phyloP scores from a whole-genome alignment of 1,140 invertebrate genomes.

The Hypothenemus hampei region DNA sequence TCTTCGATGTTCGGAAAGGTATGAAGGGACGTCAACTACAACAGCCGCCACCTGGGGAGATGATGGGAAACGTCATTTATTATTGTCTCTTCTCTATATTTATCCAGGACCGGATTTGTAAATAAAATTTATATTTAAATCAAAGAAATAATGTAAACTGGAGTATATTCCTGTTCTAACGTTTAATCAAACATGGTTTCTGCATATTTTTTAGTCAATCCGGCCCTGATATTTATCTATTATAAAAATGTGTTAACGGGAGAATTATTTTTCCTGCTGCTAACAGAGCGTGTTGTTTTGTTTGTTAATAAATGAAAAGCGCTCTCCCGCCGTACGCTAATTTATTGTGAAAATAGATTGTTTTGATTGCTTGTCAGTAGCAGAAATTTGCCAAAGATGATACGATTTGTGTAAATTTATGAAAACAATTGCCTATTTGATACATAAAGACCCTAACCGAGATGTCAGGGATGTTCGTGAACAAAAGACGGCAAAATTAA shows the following conservation, averaged over 20 bases:
- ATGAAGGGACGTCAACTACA: conserved; percentile 34
- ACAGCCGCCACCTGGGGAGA: conserved; percentile 31
- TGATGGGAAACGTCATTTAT: conserved; percentile 22
- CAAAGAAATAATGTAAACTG: not conserved
- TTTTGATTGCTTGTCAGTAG: conserved; percentile 22
- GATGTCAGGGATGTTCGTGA: no score
- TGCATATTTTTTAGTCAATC: not conserved
- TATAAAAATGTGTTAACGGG: conserved; percentile 9
- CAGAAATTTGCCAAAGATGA: conserved; percentile 1
- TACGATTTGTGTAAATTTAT: not conserved
- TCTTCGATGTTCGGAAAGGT: conserved; percentile 24
- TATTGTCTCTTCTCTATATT: not conserved
- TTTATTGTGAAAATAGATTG: conserved; percentile 9
- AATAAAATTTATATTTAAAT: not conserved
- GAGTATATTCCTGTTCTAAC: not conserved
- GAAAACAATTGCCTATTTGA: not conserved
- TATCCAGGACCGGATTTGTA: not conserved
- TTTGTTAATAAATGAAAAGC: conserved; percentile 9
- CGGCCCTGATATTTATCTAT: conserved; percentile 3
- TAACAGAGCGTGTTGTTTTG: not conserved
- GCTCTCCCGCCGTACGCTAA: not conserved
- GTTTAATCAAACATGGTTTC: not conserved
- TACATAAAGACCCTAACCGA: not conserved
- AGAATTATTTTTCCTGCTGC: conserved; percentile 14
- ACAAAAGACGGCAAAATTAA: no score